These are phyloP conservation scores for Phoenicopterus ruber DNA, from an alignment of 2,113 vertebrate species.

Conservation along the genomic window DNA sequence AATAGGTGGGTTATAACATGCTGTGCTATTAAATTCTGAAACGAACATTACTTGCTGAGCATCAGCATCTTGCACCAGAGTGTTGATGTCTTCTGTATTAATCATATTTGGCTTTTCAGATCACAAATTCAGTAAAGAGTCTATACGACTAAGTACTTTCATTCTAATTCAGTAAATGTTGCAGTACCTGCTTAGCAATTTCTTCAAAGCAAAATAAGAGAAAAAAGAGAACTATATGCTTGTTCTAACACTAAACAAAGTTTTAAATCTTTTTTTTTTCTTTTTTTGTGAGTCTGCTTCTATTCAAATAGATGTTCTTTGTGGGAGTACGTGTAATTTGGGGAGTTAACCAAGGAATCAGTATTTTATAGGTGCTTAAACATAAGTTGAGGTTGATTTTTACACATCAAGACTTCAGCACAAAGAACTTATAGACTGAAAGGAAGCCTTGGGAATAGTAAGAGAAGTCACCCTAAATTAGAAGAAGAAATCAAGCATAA, in stretches of 20 bases:
- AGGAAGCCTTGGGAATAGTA: neutral
- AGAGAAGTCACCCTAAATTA: neutral
- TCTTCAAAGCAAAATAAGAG: neutral
- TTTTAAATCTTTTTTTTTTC: neutral
- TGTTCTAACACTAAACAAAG: neutral
- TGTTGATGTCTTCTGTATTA: neutral
- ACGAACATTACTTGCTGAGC: neutral
- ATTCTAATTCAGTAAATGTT: neutral
- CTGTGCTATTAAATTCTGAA: neutral
- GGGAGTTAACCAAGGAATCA: neutral
- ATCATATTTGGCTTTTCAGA: neutral
- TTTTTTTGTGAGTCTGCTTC: neutral
- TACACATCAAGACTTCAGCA: neutral
- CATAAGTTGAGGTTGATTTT: neutral
- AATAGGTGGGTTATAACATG: neutral
- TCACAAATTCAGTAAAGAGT: neutral
- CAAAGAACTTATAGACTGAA: neutral
- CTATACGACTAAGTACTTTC: neutral
- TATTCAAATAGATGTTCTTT: neutral
- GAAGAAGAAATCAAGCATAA: neutral
- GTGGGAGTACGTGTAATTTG: fast-evolving
- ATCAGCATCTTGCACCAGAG: neutral
- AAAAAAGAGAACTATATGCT: neutral
- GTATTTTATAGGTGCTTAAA: neutral
- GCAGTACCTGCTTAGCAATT: neutral